Base-by-base conservation (phyloP, 2,113 vertebrate genomes). In the Syngnathus floridae region DNA sequence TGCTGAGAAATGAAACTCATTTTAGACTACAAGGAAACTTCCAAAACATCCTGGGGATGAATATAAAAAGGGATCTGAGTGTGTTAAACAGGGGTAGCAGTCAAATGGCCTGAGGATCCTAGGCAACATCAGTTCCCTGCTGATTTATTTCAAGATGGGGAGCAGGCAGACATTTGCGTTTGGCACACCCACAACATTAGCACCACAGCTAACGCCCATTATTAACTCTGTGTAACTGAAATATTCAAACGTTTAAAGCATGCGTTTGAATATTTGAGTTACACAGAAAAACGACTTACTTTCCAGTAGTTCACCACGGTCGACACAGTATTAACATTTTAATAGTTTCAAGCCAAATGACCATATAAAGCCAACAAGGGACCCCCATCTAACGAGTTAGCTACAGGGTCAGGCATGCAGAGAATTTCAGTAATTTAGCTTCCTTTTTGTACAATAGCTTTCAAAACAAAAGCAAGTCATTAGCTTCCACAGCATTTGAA, bases 391-490 rank as follows among this genome's bases (percentile, higher is more conserved):
- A 72, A 69, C 67, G 73, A 49, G 61, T 74, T 77, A 76, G 41
- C 75, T 5, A 0, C 11, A 13, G 22, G n/a, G 67, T 69, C 62
- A 80, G 68, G 54, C 69, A 71, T 4, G 49, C 60, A 66, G 36
- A 19, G 68, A 69, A 71, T 71, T 43, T 56, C 52, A 73, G 8
- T 19, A 0, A 72, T 35, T 55, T 12, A 2, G 84, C 76, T 82
- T 87, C 85, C 84, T 26, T 74, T 73, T 72, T 82, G 49, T 49
- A 4, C 7, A 35, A 1, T 0, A 2, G 9, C 61, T 76, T 87
- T 84, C 84, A 87, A 81, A 85, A 80, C 43, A 82, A 88, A 81
- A 70, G 19, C 19, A 51, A 9, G 3, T 21, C 21, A 41, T 60
- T 40, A 17, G 37, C 17, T 40, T n/a, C 36, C 36, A 40, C 9